A percentile compares a stretch with the other conserved stretches of the same genome.
These are phyloP conservation scores for Clunio marinus DNA, from an alignment of 2,888 invertebrate species.

Conservation along the genomic window DNA sequence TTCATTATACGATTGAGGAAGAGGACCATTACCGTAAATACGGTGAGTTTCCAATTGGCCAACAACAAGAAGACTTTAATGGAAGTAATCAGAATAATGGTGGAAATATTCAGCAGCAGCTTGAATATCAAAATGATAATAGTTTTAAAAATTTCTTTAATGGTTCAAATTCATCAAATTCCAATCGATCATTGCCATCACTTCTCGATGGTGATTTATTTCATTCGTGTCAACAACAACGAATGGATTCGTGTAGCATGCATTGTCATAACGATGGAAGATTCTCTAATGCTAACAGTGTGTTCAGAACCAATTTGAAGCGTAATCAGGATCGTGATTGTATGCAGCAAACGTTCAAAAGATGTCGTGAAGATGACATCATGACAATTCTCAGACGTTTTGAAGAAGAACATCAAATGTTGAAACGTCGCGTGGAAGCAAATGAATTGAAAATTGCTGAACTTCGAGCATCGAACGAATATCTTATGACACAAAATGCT, in stretches of 20 bases:
- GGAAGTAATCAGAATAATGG: neutral
- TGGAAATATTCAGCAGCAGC: neutral
- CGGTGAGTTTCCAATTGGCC: constrained; percentile 61
- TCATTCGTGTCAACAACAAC: constrained; percentile 6
- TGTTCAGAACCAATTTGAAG: constrained; percentile 29
- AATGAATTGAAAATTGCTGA: constrained; percentile 54
- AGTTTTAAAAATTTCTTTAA: neutral
- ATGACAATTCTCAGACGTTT: constrained; percentile 43
- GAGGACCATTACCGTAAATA: constrained; percentile 69
- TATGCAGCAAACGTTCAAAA: constrained; percentile 40
- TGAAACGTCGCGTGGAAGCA: constrained; percentile 43
- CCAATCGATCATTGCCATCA: constrained; percentile 19
- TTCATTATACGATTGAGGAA: constrained; percentile 72
- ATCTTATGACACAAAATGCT: constrained; percentile 72
- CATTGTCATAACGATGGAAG: neutral
- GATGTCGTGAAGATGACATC: constrained; percentile 43
- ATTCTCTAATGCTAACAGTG: constrained; percentile 20
- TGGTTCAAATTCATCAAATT: neutral
- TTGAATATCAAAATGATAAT: constrained; percentile 11
- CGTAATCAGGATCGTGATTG: constrained; percentile 28
- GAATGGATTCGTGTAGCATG: constrained; percentile 14
- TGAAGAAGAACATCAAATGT: constrained; percentile 44
- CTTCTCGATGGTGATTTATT: constrained; percentile 21
- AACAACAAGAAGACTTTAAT: constrained; percentile 28
- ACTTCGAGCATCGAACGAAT: constrained; percentile 71